phyloP scores from a whole-genome alignment of 2,113 vertebrate genomes.

The Phoxinus phoxinus region DNA sequence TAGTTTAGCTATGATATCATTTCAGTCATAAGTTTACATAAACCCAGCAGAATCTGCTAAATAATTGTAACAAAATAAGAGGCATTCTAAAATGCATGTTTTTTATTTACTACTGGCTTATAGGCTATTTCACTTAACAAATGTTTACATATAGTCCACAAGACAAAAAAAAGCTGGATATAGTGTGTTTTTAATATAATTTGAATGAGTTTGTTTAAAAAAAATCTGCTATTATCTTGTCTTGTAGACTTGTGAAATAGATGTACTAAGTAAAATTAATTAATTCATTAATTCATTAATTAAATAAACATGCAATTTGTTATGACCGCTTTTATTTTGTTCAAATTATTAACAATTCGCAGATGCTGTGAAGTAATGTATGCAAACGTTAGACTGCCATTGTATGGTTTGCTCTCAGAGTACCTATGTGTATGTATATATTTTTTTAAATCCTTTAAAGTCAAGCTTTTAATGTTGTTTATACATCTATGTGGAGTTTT shows the following conservation, averaged over 20 bases:
- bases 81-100: neutral
- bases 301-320: neutral
- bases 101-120: neutral
- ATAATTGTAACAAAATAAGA: neutral
- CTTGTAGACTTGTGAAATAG: neutral
- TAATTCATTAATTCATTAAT: neutral
- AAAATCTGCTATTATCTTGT: neutral
- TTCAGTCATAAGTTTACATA: too few species aligned
- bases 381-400: neutral
- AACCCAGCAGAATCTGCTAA: too few species aligned
- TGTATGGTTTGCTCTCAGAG: neutral
- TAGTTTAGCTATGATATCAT: too few species aligned
- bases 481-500: too few species aligned
- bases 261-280: neutral
- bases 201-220: neutral
- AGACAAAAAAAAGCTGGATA: neutral
- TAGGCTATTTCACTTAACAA: neutral
- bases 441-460: neutral
- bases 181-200: neutral
- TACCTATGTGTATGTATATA: neutral
- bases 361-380: neutral
- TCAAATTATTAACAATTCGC: neutral
- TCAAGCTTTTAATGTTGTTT: too few species aligned
- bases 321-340: neutral
- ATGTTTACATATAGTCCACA: neutral